A percentile compares a stretch with the other conserved stretches of the same genome.
phyloP scores from a whole-genome alignment of 2,113 vertebrate genomes.

The Trogon surrucura region DNA sequence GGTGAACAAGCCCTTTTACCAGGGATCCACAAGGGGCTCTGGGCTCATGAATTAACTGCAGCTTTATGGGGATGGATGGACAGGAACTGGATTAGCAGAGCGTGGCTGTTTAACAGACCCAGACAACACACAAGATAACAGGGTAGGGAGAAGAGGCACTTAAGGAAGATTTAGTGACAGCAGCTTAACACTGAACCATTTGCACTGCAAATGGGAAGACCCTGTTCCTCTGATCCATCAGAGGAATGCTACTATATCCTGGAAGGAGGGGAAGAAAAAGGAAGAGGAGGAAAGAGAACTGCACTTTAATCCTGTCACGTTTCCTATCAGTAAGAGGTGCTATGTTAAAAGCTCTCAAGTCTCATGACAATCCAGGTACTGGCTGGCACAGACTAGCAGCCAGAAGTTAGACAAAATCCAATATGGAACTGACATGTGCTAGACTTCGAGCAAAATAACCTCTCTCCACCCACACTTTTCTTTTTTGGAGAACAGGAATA shows the following conservation, averaged over 20 bases:
- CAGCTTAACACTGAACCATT: background rate
- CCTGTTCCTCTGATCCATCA: conserved; percentile 5
- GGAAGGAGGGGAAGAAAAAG: background rate
- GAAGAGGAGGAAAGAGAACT: background rate
- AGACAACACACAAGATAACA: conserved; percentile 37
- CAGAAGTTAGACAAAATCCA: background rate
- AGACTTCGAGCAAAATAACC: conserved; percentile 35
- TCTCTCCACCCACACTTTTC: conserved; percentile 18
- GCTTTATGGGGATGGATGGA: conserved; percentile 50
- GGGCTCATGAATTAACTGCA: conserved; percentile 48
- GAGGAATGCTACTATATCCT: background rate
- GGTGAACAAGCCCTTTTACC: background rate
- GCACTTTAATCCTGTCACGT: background rate
- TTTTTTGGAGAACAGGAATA: background rate
- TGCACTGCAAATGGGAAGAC: background rate
- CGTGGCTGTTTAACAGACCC: conserved; percentile 39
- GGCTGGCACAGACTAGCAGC: background rate
- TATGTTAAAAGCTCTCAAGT: background rate
- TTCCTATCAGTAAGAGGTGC: background rate
- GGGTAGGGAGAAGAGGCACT: conserved; percentile 21
- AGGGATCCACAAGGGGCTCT: background rate
- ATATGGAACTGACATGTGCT: background rate
- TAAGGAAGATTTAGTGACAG: conserved; percentile 52
- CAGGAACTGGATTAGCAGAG: conserved; percentile 40
- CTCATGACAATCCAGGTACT: background rate